Base-by-base conservation (phyloP, 2,797 vertebrate species). In the Schizothorax lantsangensis region DNA sequence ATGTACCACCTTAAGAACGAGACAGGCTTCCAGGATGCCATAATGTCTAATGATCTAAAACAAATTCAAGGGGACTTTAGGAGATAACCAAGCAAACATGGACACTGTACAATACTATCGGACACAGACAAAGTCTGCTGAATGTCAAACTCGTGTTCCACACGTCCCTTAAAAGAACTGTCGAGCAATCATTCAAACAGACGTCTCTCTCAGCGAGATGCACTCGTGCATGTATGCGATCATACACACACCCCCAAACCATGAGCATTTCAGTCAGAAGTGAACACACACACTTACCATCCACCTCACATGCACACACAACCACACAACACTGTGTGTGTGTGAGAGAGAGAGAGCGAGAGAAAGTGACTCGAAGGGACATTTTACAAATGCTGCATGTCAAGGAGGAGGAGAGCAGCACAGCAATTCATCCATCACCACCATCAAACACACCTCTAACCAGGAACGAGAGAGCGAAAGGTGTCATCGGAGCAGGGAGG, bases 361-460 rank as follows among this genome's bases (percentile, higher is more conserved):
- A 83, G 36, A 83, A 72, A 62, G 66, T 59, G 84, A 64, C 78
- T 89, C 91, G 96, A 96, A 96, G 94, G 95, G 96, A 95, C 96
- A 96, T 97, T 97, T 97, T 97, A 97, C 97, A 97, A 97, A 97
- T 96, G 96, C 96, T 96, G 96, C 94, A 96, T 96, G 97, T 98
- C 97, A 98, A 96, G 96, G 96, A 96, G 97, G 95, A 97, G 97
- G 96, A 98, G 97, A 98, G 95, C 95, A 95, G 96, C 96, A 96
- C 96, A 95, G 94, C 93, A 96, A 96, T 97, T 95, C 97, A 99
- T 99, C 97, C 97, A 98, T 98, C 95, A 95, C 92, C 91, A 90
- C 91, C 95, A 97, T 97, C 96, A 96, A 94, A 94, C 88, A 94
- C 96, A 96, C 96, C 95, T 95, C 94, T 96, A 98, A 93, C 94